phyloP scores from a whole-genome alignment of 92 coral and sea anemone species.

The Phenganax subtilis region DNA sequence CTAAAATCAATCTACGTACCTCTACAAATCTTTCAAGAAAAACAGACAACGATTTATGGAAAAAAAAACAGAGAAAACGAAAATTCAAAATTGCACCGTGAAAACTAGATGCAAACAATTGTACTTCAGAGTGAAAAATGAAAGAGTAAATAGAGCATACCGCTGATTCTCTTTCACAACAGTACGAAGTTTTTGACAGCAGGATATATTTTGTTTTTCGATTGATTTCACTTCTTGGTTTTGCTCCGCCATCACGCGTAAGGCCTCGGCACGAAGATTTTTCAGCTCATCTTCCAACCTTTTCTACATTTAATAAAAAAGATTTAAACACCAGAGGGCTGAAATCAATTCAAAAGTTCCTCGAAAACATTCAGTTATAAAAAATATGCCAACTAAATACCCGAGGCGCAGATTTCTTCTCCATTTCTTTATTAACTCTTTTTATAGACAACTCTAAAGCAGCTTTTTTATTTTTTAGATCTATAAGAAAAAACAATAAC shows the following conservation, averaged over 20 bases:
- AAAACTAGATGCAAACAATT: too few relatives aligned
- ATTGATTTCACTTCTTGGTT: constrained; percentile 65
- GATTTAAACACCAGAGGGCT: not conserved
- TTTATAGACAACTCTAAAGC: constrained; percentile 73
- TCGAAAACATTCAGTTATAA: not conserved
- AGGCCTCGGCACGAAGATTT: constrained; percentile 59
- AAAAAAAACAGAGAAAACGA: not conserved
- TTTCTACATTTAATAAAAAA: constrained; percentile 46
- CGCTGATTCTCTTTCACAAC: constrained; percentile 86
- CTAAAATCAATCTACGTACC: not conserved
- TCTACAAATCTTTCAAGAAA: not conserved
- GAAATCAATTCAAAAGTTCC: not conserved
- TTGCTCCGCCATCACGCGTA: constrained; percentile 66
- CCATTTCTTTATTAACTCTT: constrained; percentile 79
- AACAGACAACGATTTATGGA: constrained; percentile 12
- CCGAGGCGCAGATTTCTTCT: constrained; percentile 81
- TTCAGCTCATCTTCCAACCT: constrained; percentile 66
- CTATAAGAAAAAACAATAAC: constrained; percentile 34
- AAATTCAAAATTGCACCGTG: not conserved
- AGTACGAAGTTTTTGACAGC: constrained; percentile 84
- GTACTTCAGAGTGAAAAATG: not conserved
- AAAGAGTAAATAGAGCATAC: constrained; percentile 32
- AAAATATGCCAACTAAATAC: constrained; percentile 30
- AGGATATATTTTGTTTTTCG: constrained; percentile 65
- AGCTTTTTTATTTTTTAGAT: constrained; percentile 84